Conservation (phyloP, 2,888 invertebrate genomes). For the Listrodromus nycthemerus region DNA sequence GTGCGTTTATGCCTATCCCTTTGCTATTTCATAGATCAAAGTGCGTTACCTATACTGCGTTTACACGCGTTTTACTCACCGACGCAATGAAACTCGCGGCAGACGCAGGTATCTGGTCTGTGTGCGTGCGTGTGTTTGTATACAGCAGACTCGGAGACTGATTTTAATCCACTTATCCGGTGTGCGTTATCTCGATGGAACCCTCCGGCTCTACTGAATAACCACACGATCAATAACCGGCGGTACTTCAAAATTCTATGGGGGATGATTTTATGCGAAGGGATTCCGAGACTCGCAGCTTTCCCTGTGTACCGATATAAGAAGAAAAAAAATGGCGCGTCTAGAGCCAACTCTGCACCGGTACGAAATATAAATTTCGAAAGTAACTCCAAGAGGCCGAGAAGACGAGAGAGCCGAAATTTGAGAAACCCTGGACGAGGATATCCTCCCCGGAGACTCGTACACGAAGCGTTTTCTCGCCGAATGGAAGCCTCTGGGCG, state of each 20-base stretch:
- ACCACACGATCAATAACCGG: conserved; percentile 55
- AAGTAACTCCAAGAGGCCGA: conserved; percentile 2
- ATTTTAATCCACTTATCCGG: conserved; percentile 67
- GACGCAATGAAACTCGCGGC: conserved; percentile 3
- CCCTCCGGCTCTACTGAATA: conserved; percentile 35
- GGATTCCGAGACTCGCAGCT: conserved; percentile 16
- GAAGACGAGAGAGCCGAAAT: conserved; percentile 58
- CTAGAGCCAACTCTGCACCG: conserved; percentile 6
- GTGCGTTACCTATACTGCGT: conserved; percentile 44
- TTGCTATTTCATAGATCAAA: conserved; percentile 61
- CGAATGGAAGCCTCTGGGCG: conserved; percentile 63
- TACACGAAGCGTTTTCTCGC: conserved; percentile 63
- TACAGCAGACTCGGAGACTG: conserved; percentile 38
- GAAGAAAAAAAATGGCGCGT: conserved; percentile 2
- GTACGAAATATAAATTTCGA: conserved; percentile 22
- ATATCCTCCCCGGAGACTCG: conserved; percentile 72
- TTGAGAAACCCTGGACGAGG: conserved; percentile 73
- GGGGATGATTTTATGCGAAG: conserved; percentile 14
- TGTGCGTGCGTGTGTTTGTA: conserved; percentile 2
- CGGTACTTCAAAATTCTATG: conserved; percentile 42
- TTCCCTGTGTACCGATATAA: conserved; percentile 35
- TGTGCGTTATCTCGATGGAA: conserved; percentile 58
- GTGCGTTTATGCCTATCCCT: conserved; percentile 24
- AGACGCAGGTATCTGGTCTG: conserved; percentile 30
- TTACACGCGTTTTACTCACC: conserved; percentile 34